Percentiles rank a stretch among this genome's conserved stretches.
Conservation (phyloP, 2,888 invertebrate species). For the Pyrrhia umbra region DNA sequence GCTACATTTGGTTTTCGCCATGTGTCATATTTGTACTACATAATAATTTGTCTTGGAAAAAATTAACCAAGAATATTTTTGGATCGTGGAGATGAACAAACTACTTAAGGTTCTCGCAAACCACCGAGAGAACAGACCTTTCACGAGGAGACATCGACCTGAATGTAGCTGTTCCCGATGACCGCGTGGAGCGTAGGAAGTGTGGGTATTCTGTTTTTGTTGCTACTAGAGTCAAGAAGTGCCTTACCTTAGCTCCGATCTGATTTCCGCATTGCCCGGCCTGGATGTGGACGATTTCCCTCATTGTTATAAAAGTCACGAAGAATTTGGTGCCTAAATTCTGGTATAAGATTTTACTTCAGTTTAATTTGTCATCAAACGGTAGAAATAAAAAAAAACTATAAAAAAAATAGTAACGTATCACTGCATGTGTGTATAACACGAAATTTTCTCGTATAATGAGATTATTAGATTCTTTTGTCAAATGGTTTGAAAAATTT, state of each 20-base stretch:
- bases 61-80: no score
- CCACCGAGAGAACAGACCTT: no score
- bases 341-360: conserved; percentile 68
- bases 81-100: no score
- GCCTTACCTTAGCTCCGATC: conserved; percentile 93
- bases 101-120: no score
- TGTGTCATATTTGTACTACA: no score
- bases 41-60: no score
- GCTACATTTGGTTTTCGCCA: not conserved
- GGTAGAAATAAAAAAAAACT: conserved; percentile 65
- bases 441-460: conserved; percentile 74
- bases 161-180: no score
- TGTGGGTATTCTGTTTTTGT: not conserved
- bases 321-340: conserved; percentile 75
- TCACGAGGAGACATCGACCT: no score
- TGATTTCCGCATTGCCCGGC: conserved; percentile 91
- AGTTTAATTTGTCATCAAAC: conserved; percentile 72
- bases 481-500: conserved; percentile 57
- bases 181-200: not conserved
- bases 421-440: conserved; percentile 73
- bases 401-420: conserved; percentile 44
- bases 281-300: conserved; percentile 95
- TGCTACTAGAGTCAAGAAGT: conserved; percentile 51
- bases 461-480: conserved; percentile 67
- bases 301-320: conserved; percentile 88